Evolutionary conservation across 2,797 vertebrate genomes (phyloP).

Genomic region (Siniperca obscura): DNA sequence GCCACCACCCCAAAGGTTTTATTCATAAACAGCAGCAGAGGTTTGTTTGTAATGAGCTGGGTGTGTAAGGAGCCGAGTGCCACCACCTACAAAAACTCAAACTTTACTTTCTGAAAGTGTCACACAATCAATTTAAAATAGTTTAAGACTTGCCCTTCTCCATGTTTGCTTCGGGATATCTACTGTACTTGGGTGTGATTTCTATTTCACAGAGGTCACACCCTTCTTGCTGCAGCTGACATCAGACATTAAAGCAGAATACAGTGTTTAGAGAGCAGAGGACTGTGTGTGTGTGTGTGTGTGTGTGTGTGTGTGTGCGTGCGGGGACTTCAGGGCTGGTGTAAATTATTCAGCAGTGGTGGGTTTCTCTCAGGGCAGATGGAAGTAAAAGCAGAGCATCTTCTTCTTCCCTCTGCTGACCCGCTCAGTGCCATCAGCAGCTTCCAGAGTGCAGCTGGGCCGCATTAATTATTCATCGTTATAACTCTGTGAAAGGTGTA

Average conservation of each 20-base stretch:
- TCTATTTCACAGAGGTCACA: slow-evolving; percentile 37
- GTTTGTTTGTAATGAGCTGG: background rate
- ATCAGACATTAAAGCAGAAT: slow-evolving; percentile 35
- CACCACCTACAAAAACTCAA: background rate
- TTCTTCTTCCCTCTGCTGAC: slow-evolving; percentile 47
- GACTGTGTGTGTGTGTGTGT: slow-evolving; percentile 31
- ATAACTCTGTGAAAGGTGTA: slow-evolving; percentile 57
- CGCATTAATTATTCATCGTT: slow-evolving; percentile 76
- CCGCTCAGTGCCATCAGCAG: slow-evolving; percentile 65
- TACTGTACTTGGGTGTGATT: background rate
- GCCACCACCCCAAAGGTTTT: background rate
- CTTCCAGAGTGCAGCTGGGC: slow-evolving; percentile 55
- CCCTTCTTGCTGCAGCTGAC: slow-evolving; percentile 35
- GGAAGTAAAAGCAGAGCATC: slow-evolving; percentile 66
- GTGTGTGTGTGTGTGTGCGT: slow-evolving; percentile 45
- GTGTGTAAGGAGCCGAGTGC: background rate
- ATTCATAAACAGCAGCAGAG: slow-evolving; percentile 3
- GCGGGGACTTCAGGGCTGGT: slow-evolving; percentile 31
- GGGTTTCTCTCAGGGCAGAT: slow-evolving; percentile 59
- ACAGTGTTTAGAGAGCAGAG: slow-evolving; percentile 22
- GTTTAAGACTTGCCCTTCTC: background rate
- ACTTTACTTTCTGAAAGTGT: slow-evolving; percentile 3
- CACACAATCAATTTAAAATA: slow-evolving; percentile 15
- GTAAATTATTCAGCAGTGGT: slow-evolving; percentile 79
- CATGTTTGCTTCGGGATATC: background rate